Conservation (phyloP, 2,888 invertebrate genomes). For the Pseudococcus longispinus region DNA sequence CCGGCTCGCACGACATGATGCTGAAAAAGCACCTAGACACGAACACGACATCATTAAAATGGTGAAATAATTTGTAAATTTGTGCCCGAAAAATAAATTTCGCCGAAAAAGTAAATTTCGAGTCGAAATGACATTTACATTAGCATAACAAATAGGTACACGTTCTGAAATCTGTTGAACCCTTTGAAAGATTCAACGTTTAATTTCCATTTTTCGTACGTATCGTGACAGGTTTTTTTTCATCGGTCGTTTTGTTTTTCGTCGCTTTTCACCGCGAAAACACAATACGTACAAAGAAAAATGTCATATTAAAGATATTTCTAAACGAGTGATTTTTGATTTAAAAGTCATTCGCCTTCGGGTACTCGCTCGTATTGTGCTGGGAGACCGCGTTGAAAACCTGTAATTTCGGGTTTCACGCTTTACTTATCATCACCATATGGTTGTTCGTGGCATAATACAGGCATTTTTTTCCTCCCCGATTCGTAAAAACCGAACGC, state of each 20-base stretch:
- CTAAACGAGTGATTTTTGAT: slow-evolving; percentile 11
- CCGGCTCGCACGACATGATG: not conserved
- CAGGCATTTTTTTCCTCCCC: not conserved
- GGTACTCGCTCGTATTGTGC: not conserved
- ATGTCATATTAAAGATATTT: not conserved
- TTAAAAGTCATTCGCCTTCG: slow-evolving; percentile 11
- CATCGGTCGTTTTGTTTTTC: not conserved
- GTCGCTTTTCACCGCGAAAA: not conserved
- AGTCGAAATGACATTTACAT: not conserved
- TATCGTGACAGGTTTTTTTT: not conserved
- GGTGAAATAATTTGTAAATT: not conserved
- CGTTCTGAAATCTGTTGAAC: not conserved
- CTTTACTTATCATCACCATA: slow-evolving; percentile 15
- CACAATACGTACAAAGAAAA: not conserved
- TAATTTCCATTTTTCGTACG: not conserved
- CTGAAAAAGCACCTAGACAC: not conserved
- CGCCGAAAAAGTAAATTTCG: not conserved
- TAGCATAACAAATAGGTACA: not conserved
- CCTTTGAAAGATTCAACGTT: not conserved
- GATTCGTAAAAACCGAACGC: not conserved
- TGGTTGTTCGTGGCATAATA: not conserved
- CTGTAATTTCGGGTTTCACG: slow-evolving; percentile 20
- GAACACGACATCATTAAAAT: slow-evolving; percentile 5
- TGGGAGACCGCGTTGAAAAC: not conserved
- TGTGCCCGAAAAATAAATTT: not conserved